Evolutionary conservation across 2,113 vertebrate genomes (phyloP).

Genomic region (Hippocampus mohnikei): DNA sequence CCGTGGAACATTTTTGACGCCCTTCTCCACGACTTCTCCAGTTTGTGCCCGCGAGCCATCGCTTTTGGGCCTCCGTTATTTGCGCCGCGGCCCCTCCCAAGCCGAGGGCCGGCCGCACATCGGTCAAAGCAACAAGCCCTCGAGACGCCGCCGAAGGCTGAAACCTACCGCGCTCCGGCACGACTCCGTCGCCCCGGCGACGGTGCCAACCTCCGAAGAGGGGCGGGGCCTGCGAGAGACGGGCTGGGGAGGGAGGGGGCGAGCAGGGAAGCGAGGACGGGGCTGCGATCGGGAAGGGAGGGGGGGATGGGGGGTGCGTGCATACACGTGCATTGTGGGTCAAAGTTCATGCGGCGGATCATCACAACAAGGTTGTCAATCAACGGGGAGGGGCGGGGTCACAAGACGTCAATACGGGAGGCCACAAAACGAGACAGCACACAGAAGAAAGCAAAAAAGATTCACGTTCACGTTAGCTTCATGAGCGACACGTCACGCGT

Average conservation of each 20-base stretch:
- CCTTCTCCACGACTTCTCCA: no score
- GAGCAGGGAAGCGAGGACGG: conserved; percentile 84
- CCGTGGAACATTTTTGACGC: no score
- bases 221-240: conserved; percentile 86
- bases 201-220: conserved; percentile 79
- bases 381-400: conserved; percentile 17
- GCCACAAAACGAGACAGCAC: conserved; percentile 70
- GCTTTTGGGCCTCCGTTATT: no score
- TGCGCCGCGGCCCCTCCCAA: no score
- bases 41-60: no score
- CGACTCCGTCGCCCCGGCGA: conserved; percentile 82
- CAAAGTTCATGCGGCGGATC: conserved; percentile 6
- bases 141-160: conserved; percentile 10
- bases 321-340: background rate
- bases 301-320: conserved; percentile 23
- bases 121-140: no score
- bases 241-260: conserved; percentile 81
- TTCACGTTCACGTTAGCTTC: conserved; percentile 84
- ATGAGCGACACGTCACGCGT: conserved; percentile 39
- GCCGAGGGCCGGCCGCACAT: background rate
- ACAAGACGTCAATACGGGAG: conserved; percentile 42
- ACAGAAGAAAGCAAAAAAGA: conserved; percentile 68
- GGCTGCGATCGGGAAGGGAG: conserved; percentile 69
- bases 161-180: conserved; percentile 84
- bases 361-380: background rate